These are phyloP conservation scores for Zosterops pallidus DNA, from an alignment of 2,113 vertebrate species.

Conservation along the genomic window DNA sequence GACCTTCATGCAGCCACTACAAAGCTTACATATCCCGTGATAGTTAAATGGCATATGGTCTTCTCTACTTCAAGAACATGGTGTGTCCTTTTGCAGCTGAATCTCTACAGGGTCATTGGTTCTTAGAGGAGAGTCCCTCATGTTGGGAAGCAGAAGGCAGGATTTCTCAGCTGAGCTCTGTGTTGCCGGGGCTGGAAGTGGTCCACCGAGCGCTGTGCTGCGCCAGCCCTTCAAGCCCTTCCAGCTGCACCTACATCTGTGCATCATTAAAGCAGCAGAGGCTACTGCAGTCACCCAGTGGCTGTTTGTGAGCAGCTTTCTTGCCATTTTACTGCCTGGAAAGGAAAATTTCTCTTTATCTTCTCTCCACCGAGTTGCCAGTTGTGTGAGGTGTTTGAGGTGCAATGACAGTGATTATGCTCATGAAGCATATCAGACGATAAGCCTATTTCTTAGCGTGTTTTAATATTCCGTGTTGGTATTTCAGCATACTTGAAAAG, in stretches of 20 bases:
- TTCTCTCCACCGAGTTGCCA: not conserved
- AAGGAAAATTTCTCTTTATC: not conserved
- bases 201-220: accelerated
- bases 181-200: accelerated
- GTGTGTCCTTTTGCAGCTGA: not conserved
- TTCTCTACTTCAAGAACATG: not conserved
- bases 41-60: not conserved
- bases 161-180: not conserved
- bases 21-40: not conserved
- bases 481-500: not conserved
- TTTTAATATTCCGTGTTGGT: not conserved
- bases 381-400: not conserved
- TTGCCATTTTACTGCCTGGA: not conserved
- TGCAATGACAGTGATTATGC: not conserved
- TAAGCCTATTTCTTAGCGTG: not conserved
- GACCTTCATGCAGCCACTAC: accelerated
- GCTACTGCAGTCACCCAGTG: not conserved
- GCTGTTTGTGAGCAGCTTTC: not conserved
- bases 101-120: not conserved
- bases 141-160: not conserved
- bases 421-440: not conserved
- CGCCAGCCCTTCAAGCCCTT: not conserved
- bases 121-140: not conserved
- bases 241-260: slow-evolving; percentile 22
- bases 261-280: not conserved